Evolutionary conservation across 2,888 invertebrate genomes (phyloP).

Genomic region (Disparrhopalites patrizii): DNA sequence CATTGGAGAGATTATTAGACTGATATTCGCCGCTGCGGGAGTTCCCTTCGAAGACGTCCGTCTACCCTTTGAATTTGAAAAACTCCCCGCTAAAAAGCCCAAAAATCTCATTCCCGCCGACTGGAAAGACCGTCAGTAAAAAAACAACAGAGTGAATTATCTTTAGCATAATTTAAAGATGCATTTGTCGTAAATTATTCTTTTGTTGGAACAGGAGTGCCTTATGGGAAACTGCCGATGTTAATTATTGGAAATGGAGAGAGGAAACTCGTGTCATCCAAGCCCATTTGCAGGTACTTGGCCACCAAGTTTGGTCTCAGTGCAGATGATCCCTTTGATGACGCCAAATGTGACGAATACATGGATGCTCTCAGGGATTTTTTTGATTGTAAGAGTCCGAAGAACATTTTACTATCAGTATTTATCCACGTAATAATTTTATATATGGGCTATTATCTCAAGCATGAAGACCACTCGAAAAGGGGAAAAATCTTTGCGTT

Average conservation of each 20-base stretch:
- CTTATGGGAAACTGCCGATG: constrained; percentile 20
- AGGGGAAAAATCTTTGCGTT: background rate
- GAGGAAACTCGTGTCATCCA: constrained; percentile 15
- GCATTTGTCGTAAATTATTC: background rate
- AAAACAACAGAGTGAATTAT: background rate
- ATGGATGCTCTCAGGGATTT: constrained; percentile 17
- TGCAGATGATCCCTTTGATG: constrained; percentile 17
- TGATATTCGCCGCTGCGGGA: constrained; percentile 12
- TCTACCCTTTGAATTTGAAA: background rate
- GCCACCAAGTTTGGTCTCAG: constrained; percentile 27
- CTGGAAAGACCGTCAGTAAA: constrained; percentile 21
- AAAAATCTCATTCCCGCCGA: constrained; percentile 3
- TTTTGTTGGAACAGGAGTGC: constrained; percentile 4
- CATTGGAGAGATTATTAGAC: constrained; percentile 21
- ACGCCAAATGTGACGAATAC: constrained; percentile 26
- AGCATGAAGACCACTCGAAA: background rate
- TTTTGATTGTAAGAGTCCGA: constrained; percentile 12
- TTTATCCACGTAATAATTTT: too few relatives aligned
- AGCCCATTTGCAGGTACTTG: constrained; percentile 33
- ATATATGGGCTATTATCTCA: too few relatives aligned
- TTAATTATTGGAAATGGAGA: constrained; percentile 5
- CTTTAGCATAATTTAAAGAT: background rate
- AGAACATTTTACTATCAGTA: too few relatives aligned
- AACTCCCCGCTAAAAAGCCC: too few relatives aligned
- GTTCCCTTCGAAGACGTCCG: constrained; percentile 15